Conservation (phyloP, 2,113 vertebrate species). For the Vidua macroura region DNA sequence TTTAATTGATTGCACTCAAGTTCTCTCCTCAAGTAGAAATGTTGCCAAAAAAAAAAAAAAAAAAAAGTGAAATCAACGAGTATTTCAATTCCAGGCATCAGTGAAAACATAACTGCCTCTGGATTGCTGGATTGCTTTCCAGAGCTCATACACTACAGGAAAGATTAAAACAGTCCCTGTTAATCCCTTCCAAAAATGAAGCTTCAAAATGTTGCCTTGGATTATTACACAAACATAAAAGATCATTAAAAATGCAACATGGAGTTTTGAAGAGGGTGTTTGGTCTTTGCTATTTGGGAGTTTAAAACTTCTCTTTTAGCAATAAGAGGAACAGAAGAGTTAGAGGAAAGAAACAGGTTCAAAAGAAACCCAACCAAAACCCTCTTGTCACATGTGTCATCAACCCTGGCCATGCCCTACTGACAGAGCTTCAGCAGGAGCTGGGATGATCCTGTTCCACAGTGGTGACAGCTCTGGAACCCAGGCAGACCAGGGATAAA, state of each 20-base stretch:
- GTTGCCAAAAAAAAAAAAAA: background rate
- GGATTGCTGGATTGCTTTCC: background rate
- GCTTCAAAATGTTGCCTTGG: background rate
- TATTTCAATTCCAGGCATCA: conserved; percentile 6
- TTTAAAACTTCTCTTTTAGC: background rate
- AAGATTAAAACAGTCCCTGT: background rate
- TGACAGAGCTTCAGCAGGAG: background rate
- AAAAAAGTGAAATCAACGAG: background rate
- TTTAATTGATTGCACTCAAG: conserved; percentile 68
- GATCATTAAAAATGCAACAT: background rate
- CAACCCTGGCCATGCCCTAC: background rate
- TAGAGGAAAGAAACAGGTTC: background rate
- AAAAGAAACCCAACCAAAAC: background rate
- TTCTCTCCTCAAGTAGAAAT: conserved; percentile 32
- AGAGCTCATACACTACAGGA: background rate
- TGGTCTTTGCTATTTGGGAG: background rate
- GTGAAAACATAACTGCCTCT: background rate
- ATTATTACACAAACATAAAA: background rate
- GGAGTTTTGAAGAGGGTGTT: background rate
- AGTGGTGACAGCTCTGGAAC: background rate
- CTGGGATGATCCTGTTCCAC: background rate
- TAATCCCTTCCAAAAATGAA: background rate
- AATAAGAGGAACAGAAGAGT: background rate
- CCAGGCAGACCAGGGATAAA: rapidly evolving
- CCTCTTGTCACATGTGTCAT: background rate